A percentile compares a stretch with the other conserved stretches of the same genome.
These are phyloP conservation scores for Calliphora vomitoria DNA, from an alignment of 2,888 invertebrate genomes.

Conservation along the genomic window DNA sequence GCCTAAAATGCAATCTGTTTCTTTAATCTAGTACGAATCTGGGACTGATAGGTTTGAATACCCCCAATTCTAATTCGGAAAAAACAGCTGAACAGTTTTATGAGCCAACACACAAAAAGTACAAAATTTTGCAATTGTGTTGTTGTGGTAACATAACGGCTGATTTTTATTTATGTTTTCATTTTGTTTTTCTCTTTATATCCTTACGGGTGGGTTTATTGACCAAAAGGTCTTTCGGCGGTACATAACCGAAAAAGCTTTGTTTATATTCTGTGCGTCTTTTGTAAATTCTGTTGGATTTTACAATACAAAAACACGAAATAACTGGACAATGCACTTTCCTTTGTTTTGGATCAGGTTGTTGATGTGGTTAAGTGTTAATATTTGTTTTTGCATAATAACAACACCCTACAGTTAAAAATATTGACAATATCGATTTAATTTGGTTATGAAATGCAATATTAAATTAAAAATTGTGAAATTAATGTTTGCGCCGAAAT, in stretches of 20 bases:
- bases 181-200: constrained; percentile 2
- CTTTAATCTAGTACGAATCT: too few relatives aligned
- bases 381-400: neutral
- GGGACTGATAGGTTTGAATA: too few relatives aligned
- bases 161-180: constrained; percentile 47
- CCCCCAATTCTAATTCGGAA: too few relatives aligned
- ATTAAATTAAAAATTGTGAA: constrained; percentile 16
- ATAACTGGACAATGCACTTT: constrained; percentile 49
- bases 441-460: constrained; percentile 35
- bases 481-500: neutral
- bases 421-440: constrained; percentile 45
- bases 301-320: constrained; percentile 26
- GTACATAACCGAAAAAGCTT: constrained; percentile 16
- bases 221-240: constrained; percentile 1
- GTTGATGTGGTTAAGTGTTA: constrained; percentile 47
- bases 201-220: constrained; percentile 46
- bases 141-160: neutral
- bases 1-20: too few relatives aligned
- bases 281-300: constrained; percentile 33
- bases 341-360: constrained; percentile 63
- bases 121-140: too few relatives aligned
- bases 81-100: too few relatives aligned
- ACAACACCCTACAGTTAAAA: constrained; percentile 39
- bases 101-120: too few relatives aligned
- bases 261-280: constrained; percentile 23